Conservation (phyloP, 2,113 vertebrate genomes). For the Dasyornis broadbenti region DNA sequence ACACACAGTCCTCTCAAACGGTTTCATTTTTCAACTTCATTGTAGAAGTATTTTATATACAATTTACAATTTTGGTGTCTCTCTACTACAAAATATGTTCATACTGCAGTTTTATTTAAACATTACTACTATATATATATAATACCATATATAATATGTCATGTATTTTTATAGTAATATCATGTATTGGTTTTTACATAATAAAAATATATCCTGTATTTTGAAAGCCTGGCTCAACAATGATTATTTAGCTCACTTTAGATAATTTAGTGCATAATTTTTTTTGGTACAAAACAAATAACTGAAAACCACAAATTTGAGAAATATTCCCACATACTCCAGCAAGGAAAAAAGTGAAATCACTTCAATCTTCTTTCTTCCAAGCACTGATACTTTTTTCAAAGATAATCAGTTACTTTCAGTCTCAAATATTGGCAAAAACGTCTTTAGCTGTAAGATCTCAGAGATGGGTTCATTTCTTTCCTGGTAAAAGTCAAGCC, state of each 20-base stretch:
- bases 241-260: neutral
- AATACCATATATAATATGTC: neutral
- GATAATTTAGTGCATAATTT: neutral
- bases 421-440: constrained; percentile 73
- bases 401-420: constrained; percentile 21
- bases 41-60: neutral
- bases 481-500: constrained; percentile 91
- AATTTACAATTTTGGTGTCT: neutral
- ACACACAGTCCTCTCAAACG: neutral
- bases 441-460: constrained; percentile 88
- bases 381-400: neutral
- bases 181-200: neutral
- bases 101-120: neutral
- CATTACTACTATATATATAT: neutral
- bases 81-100: neutral
- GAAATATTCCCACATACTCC: neutral
- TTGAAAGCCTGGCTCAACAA: neutral
- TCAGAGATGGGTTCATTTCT: constrained; percentile 74
- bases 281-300: neutral
- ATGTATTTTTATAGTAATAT: neutral
- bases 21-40: neutral
- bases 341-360: neutral
- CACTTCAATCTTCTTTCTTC: neutral
- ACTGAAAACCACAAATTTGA: neutral
- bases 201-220: neutral